These are phyloP conservation scores for Lasioglossum zephyrum DNA, from an alignment of 2,888 invertebrate genomes.

Conservation along the genomic window DNA sequence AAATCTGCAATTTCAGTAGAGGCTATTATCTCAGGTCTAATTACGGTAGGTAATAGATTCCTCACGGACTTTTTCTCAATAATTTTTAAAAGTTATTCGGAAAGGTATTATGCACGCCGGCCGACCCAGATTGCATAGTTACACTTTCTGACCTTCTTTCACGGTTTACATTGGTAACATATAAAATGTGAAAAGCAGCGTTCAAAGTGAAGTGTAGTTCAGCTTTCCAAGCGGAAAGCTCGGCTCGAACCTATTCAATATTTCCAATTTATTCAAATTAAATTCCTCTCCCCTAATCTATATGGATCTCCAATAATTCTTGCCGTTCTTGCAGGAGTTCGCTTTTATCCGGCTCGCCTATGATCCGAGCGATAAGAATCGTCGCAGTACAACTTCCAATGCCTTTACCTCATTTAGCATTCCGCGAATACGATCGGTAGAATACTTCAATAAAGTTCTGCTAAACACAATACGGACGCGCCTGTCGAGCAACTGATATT, in stretches of 20 bases:
- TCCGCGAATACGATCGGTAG: neutral
- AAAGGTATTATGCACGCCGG: neutral
- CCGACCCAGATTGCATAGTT: constrained; percentile 12
- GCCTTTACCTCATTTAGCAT: constrained; percentile 9
- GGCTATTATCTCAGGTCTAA: constrained; percentile 2
- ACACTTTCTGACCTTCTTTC: constrained; percentile 11
- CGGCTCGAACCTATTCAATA: neutral
- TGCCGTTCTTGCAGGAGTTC: constrained; percentile 2
- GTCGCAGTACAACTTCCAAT: constrained; percentile 11
- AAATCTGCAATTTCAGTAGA: neutral
- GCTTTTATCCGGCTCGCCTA: constrained; percentile 15
- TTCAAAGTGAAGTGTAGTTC: constrained; percentile 9
- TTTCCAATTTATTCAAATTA: constrained; percentile 15
- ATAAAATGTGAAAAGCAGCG: constrained; percentile 9
- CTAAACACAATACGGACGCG: neutral
- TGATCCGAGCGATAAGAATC: constrained; percentile 16
- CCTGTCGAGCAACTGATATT: neutral
- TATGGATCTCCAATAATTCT: constrained; percentile 15
- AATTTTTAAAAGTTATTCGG: neutral
- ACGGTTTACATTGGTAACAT: neutral
- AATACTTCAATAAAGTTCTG: neutral
- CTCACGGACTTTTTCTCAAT: neutral
- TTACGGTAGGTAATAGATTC: neutral
- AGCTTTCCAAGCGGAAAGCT: constrained; percentile 3
- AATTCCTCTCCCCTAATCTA: constrained; percentile 7